A percentile compares a stretch with the other conserved stretches of the same genome.
These are phyloP conservation scores for Coelopa frigida DNA, from an alignment of 1,140 invertebrate species.

Conservation along the genomic window DNA sequence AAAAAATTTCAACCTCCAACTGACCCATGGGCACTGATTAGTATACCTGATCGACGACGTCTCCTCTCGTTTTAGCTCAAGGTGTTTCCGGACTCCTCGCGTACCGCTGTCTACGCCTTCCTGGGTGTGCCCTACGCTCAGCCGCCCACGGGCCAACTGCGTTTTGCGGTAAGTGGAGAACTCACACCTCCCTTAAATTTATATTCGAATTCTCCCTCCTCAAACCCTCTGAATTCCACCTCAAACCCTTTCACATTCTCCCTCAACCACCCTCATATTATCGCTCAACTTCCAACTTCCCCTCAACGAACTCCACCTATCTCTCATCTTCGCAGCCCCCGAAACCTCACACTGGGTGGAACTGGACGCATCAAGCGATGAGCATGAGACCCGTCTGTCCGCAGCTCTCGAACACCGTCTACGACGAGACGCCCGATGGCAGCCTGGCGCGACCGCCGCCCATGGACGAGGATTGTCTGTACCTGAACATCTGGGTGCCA, in stretches of 20 bases:
- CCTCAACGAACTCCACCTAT: background rate
- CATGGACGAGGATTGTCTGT: slow-evolving; percentile 50
- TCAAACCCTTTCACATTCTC: background rate
- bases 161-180: slow-evolving; percentile 48
- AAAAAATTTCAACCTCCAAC: no score
- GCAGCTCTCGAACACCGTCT: slow-evolving; percentile 44
- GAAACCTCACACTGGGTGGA: slow-evolving; percentile 47
- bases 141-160: slow-evolving; percentile 52
- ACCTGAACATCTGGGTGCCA: slow-evolving; percentile 52
- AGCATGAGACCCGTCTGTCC: slow-evolving; percentile 49
- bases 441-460: slow-evolving; percentile 14
- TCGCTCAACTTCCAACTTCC: background rate
- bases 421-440: slow-evolving; percentile 33
- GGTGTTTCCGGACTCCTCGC: slow-evolving; percentile 46
- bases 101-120: slow-evolving; percentile 52
- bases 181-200: background rate
- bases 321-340: slow-evolving; percentile 40
- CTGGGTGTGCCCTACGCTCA: slow-evolving; percentile 62
- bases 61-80: slow-evolving; percentile 35
- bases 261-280: background rate
- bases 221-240: background rate
- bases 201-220: background rate
- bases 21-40: background rate
- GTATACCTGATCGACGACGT: background rate
- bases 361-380: slow-evolving; percentile 44